Base-by-base conservation (phyloP, 2,888 invertebrate species). In the Apodemia duryi region DNA sequence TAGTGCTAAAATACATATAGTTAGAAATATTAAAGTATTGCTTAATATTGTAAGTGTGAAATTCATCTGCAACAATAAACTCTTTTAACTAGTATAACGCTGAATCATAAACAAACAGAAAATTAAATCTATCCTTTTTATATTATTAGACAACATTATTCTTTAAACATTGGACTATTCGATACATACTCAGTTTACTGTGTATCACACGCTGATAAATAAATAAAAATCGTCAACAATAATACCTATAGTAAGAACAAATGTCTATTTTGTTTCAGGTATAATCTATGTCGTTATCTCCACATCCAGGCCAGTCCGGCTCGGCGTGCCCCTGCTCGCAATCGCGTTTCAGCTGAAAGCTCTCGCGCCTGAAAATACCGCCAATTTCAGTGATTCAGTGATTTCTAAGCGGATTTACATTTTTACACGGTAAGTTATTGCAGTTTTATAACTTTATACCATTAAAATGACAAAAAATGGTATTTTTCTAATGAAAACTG, bases 221-320 rank as follows among this genome's bases (percentile, higher is more conserved):
- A 38, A 38, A 41, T 41, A 1, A 41, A 9, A 43, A 43, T 11
- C 43, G 4, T 4, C 46, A 13, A 3, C 13, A 13, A 49, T 49
- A 49, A 13, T 32, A 7, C 57, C 57, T 32, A 57, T 32, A 35
- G 6, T 10, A 32, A 57, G 35, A 57, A 3, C 6, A 32, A 32
- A 6, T 32, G 13, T 60, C 57, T 35, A 35, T 35, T 54, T 28
- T 32, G 32, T 60, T 60, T 60, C 57, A 32, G 57, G 11, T 2
- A 29, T 35, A 60, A 35, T 60, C 35, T 35, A 13, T 60, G 57
- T 13, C 57, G 57, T 60, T 60, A 60, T 60, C 57, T 60, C 49
- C 57, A 35, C 57, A 60, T 60, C 57, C 57, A 60, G 57, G 57
- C 57, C 57, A 60, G 57, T 60, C 49, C 57, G 57, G 13, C 32